Evolutionary conservation across 1,140 invertebrate genomes (phyloP).

Genomic region (Homarus americanus): DNA sequence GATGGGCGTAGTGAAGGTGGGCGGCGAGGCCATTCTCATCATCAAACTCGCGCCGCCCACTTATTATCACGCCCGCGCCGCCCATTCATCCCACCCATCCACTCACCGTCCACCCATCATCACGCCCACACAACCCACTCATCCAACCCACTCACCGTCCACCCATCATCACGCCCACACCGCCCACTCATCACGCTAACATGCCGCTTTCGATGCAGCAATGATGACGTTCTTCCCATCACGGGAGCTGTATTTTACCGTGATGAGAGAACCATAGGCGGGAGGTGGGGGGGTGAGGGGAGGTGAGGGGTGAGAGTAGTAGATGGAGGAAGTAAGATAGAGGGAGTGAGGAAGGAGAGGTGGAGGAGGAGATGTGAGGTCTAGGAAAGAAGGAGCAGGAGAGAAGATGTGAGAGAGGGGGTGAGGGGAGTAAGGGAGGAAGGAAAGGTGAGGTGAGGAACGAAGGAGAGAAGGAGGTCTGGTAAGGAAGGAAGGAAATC

Average conservation of each 20-base stretch:
- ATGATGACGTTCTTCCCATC: not conserved
- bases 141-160: not conserved
- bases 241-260: not conserved
- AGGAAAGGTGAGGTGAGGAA: not conserved
- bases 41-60: not conserved
- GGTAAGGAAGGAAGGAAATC: not conserved
- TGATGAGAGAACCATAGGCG: conserved; percentile 1
- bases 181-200: not conserved
- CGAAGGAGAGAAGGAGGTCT: not conserved
- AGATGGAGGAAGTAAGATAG: not conserved
- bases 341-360: not conserved
- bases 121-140: not conserved
- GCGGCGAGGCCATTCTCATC: not conserved
- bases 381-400: not conserved
- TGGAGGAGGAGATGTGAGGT: not conserved
- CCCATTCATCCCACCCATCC: not conserved
- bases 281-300: not conserved
- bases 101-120: not conserved
- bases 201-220: conserved; percentile 7
- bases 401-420: not conserved
- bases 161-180: not conserved
- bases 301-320: too few relatives aligned
- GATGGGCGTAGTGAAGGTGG: not conserved
- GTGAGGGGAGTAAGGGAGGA: not conserved
- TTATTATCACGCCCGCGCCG: too few relatives aligned